Percentiles rank a stretch among this genome's conserved stretches.
These are phyloP conservation scores for Lutjanus campechanus DNA, from an alignment of 2,797 vertebrate genomes.

Conservation along the genomic window DNA sequence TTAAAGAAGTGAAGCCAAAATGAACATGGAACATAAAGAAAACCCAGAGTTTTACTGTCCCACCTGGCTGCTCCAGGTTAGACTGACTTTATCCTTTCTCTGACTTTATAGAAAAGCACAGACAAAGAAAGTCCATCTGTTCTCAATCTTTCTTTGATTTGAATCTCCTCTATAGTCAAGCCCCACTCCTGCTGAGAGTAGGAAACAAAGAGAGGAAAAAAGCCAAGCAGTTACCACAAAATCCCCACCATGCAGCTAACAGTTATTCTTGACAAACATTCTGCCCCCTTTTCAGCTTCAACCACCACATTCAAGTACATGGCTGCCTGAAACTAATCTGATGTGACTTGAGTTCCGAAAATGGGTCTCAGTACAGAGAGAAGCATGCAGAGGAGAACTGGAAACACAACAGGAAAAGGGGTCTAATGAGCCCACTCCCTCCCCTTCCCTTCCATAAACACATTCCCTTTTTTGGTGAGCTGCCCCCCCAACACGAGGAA, in stretches of 20 bases:
- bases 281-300: background rate
- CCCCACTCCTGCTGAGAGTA: conserved; percentile 18
- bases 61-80: background rate
- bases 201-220: conserved; percentile 8
- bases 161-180: background rate
- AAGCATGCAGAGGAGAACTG: conserved; percentile 32
- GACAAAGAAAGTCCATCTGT: background rate
- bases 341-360: conserved; percentile 21
- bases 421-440: conserved; percentile 55
- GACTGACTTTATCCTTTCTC: background rate
- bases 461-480: conserved; percentile 56
- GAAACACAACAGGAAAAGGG: conserved; percentile 67
- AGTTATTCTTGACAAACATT: background rate
- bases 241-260: background rate
- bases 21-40: background rate
- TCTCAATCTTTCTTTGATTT: background rate
- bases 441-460: conserved; percentile 51
- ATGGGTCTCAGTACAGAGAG: conserved; percentile 3
- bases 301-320: background rate
- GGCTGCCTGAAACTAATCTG: conserved; percentile 19
- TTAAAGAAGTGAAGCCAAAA: background rate
- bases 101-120: background rate
- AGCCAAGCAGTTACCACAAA: background rate
- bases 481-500: conserved; percentile 31
- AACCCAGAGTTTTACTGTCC: background rate